Evolutionary conservation across 1,140 invertebrate species (phyloP).

Genomic region (Asobara japonica): DNA sequence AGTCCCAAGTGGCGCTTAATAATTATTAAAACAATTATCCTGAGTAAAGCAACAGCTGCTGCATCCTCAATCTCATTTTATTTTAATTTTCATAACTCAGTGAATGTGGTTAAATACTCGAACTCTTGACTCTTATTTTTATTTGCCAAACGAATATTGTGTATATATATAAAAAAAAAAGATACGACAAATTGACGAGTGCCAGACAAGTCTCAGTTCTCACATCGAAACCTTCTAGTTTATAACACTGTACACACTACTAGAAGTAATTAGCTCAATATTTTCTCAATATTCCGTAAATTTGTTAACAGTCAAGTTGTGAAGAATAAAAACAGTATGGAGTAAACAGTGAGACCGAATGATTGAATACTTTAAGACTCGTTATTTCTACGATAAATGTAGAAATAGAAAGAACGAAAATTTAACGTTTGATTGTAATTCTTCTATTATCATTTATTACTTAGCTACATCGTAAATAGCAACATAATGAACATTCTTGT

Average conservation of each 20-base stretch:
- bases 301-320: background rate
- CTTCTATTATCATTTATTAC: background rate
- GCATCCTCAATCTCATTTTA: background rate
- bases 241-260: background rate
- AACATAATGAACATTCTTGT: conserved; percentile 1
- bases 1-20: background rate
- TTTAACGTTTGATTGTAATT: background rate
- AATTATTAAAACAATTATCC: background rate
- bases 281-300: background rate
- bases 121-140: background rate
- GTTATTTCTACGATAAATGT: background rate
- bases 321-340: background rate
- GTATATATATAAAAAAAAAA: background rate
- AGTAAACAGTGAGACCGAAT: background rate
- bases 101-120: background rate
- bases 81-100: background rate
- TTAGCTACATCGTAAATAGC: background rate
- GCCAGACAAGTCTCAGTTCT: background rate
- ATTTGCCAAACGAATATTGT: background rate
- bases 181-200: background rate
- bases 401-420: too few species aligned
- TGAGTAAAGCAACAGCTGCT: background rate
- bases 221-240: background rate
- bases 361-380: background rate
- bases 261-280: background rate